Conservation (phyloP, 2,888 invertebrate species). For the Tholera decimalis region DNA sequence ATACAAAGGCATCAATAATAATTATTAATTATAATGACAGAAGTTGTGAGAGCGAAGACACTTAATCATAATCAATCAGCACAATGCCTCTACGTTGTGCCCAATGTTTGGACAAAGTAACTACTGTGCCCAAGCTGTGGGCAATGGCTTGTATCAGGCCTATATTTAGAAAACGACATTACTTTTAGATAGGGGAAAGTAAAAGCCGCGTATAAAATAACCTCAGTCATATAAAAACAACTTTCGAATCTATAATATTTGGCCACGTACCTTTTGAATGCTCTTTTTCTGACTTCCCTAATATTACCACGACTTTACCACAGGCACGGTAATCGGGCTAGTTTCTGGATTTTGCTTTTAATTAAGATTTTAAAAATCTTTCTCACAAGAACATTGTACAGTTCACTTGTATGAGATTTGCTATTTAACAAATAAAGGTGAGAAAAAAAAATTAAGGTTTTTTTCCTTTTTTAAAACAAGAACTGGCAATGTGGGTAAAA, state of each 20-base stretch:
- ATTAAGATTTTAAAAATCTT: too few relatives aligned
- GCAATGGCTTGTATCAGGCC: too few relatives aligned
- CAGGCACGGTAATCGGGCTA: too few relatives aligned
- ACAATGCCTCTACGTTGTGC: slow-evolving; percentile 5
- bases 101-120: slow-evolving; percentile 1
- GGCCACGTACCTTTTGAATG: background rate
- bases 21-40: slow-evolving; percentile 49
- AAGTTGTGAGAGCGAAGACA: slow-evolving; percentile 44
- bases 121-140: too few relatives aligned
- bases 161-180: slow-evolving; percentile 19
- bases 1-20: slow-evolving; percentile 37
- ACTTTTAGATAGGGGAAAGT: slow-evolving; percentile 22
- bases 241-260: background rate
- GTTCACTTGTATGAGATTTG: too few relatives aligned
- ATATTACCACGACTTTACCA: too few relatives aligned
- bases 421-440: too few relatives aligned
- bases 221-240: background rate
- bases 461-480: too few relatives aligned
- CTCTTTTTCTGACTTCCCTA: background rate
- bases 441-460: too few relatives aligned
- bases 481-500: too few relatives aligned
- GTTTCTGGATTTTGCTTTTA: too few relatives aligned
- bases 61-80: slow-evolving; percentile 50
- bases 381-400: too few relatives aligned
- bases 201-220: slow-evolving; percentile 4